Evolutionary conservation across 2,888 invertebrate genomes (phyloP), one percentile per base, ranked within the genome.

Genomic region (Harpalus rubripes): DNA sequence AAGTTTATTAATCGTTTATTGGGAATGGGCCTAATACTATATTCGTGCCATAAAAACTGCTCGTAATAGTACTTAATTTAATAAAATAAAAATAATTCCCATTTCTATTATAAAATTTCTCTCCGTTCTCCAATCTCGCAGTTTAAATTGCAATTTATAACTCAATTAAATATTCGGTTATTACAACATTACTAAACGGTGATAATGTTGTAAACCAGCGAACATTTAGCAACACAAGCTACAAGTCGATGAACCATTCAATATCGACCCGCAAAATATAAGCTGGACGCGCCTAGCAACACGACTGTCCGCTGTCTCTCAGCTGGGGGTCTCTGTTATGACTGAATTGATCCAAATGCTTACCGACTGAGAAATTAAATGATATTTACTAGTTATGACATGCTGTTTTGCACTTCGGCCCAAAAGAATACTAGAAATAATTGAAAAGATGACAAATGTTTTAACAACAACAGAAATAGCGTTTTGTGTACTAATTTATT

Each of bases 281-380:
- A 10, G 15, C 32, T 39, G 6, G 68, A 68, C 68, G 68, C 68
- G 39, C 68, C 68, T 26, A 68, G 68, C 32, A 68, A 68, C 63
- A 63, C 12, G 26, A 63, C 68, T 68, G 68, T 68, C 26, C 68
- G 68, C 68, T 68, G 68, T 68, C 32, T 26, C 68, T n/a, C 68
- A 68, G 68, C 39, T 32, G 68, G 68, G 32, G 12, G 68, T 12
- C 39, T 39, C 39, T 68, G 68, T 68, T 68, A 68, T 41, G 68
- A 68, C 68, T 39, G 68, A 32, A 68, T 1, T 68, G 68, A 68
- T 68, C 32, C 68, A 68, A 39, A 68, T 68, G 68, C 68, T 39
- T 39, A 39, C 68, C 32, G 39, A 39, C 32, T 68, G 68, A 68
- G 68, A 68, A 68, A 32, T 68, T 7, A 68, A 68, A 68, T 68